phyloP scores from a whole-genome alignment of 1,140 invertebrate species.

The Diabrotica undecimpunctata region DNA sequence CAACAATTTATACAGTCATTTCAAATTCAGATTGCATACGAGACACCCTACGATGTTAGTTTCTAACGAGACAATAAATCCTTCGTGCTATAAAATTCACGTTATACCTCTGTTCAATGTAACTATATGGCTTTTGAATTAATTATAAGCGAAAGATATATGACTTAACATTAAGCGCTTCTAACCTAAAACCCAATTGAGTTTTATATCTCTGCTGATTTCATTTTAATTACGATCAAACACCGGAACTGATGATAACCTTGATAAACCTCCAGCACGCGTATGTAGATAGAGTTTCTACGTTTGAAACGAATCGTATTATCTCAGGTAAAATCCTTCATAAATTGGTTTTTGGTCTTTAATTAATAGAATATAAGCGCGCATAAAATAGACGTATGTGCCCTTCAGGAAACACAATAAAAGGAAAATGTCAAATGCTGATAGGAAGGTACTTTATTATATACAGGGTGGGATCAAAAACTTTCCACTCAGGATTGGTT shows the following conservation, averaged over 20 bases:
- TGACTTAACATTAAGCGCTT: conserved; percentile 1
- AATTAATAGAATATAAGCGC: neutral
- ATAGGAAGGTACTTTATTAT: too few relatives aligned
- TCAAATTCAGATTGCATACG: conserved; percentile 2
- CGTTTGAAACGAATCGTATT: neutral
- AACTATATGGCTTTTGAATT: conserved; percentile 2
- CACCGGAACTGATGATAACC: neutral
- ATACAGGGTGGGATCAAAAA: too few relatives aligned
- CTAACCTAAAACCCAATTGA: conserved; percentile 2
- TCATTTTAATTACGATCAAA: neutral
- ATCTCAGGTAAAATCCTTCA: neutral
- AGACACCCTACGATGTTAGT: conserved; percentile 1
- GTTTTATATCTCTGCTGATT: conserved; percentile 2
- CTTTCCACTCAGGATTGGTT: too few relatives aligned
- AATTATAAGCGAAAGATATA: conserved; percentile 3
- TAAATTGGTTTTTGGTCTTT: neutral
- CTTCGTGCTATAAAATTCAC: conserved; percentile 2
- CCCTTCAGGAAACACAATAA: too few relatives aligned
- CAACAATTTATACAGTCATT: conserved; percentile 1
- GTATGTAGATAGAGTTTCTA: neutral
- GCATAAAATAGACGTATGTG: too few relatives aligned
- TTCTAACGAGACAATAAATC: conserved; percentile 2
- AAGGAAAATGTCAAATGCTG: too few relatives aligned
- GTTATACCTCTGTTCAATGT: conserved; percentile 2
- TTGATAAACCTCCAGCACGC: neutral